These are phyloP conservation scores for Cylindroiulus punctatus DNA, from an alignment of 2,888 invertebrate species.

Conservation along the genomic window DNA sequence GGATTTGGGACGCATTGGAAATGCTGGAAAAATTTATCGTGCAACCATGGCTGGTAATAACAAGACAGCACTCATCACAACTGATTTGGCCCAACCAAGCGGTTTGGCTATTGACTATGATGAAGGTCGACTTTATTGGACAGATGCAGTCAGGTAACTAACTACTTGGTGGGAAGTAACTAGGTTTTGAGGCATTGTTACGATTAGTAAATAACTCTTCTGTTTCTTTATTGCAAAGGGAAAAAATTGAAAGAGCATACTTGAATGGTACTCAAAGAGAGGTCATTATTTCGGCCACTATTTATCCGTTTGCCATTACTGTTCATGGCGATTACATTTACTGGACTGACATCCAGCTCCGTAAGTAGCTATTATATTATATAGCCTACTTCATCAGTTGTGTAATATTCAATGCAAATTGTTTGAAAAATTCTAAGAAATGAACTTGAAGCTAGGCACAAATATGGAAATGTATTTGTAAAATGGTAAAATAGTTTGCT, in stretches of 20 bases:
- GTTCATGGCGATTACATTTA: constrained; percentile 91
- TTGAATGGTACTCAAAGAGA: constrained; percentile 88
- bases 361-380: constrained; percentile 65
- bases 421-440: constrained; percentile 56
- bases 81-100: constrained; percentile 92
- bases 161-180: neutral
- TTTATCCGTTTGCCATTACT: constrained; percentile 94
- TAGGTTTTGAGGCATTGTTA: neutral
- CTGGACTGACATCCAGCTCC: constrained; percentile 93
- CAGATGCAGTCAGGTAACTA: constrained; percentile 83
- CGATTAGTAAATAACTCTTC: constrained; percentile 55
- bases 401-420: neutral
- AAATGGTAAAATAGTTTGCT: neutral
- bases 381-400: neutral
- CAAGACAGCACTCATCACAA: constrained; percentile 86
- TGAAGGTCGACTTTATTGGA: constrained; percentile 88
- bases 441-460: neutral
- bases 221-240: constrained; percentile 65
- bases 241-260: constrained; percentile 92
- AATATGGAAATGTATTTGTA: neutral
- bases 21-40: constrained; percentile 91
- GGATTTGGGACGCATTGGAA: constrained; percentile 94
- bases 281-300: constrained; percentile 85
- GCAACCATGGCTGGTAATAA: constrained; percentile 97
- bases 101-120: constrained; percentile 96